These are phyloP conservation scores for Silurus asotus DNA, from an alignment of 2,113 vertebrate genomes.

Conservation along the genomic window DNA sequence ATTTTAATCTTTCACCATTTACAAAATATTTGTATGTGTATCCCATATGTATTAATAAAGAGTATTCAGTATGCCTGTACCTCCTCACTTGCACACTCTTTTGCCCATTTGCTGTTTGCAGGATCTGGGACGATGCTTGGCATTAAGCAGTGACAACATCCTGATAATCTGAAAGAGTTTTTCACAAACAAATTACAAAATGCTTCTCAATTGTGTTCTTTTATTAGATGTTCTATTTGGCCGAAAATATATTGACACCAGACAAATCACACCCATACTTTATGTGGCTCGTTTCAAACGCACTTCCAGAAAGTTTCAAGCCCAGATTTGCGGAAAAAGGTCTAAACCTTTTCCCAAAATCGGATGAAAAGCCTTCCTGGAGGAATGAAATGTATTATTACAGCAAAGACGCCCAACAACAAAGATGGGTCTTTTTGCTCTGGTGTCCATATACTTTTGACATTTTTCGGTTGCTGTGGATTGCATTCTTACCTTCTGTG, in stretches of 20 bases:
- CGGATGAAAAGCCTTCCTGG: background rate
- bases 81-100: conserved; percentile 63
- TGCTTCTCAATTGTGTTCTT: background rate
- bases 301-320: background rate
- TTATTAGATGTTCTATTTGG: background rate
- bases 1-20: background rate
- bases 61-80: conserved; percentile 50
- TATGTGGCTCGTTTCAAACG: background rate
- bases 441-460: background rate
- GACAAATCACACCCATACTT: background rate
- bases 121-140: conserved; percentile 73
- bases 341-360: background rate
- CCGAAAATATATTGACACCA: background rate
- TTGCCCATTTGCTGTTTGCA: conserved; percentile 79
- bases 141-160: conserved; percentile 57
- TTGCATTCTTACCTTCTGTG: conserved; percentile 63
- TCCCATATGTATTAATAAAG: background rate
- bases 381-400: background rate
- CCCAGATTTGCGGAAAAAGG: background rate
- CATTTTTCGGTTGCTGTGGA: background rate
- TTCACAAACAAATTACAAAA: background rate
- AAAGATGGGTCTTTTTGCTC: background rate
- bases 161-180: conserved; percentile 53
- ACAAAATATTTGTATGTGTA: background rate
- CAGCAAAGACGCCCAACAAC: background rate